A percentile compares a stretch with the other conserved stretches of the same genome.
phyloP scores from a whole-genome alignment of 1,140 invertebrate genomes.

The Eurosta solidaginis region DNA sequence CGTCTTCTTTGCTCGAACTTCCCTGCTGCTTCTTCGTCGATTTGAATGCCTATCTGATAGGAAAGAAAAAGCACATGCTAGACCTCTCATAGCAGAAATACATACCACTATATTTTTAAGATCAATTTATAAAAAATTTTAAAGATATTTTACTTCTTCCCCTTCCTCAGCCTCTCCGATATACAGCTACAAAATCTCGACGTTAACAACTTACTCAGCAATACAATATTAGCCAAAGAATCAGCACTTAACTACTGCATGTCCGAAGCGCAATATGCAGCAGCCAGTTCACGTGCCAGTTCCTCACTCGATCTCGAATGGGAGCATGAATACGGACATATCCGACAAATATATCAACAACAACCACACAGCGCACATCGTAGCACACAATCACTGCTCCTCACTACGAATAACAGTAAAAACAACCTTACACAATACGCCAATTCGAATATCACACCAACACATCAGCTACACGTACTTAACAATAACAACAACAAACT shows the following conservation, averaged over 20 bases:
- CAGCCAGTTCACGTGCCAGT: slow-evolving; percentile 47
- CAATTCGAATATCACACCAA: neutral
- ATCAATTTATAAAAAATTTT: neutral
- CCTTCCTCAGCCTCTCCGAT: slow-evolving; percentile 36
- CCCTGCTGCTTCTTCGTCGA: too few species aligned
- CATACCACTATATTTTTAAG: neutral
- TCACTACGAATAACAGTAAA: neutral
- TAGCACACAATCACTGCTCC: neutral
- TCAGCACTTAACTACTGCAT: slow-evolving; percentile 42
- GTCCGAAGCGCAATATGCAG: slow-evolving; percentile 37
- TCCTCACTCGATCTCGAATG: slow-evolving; percentile 56
- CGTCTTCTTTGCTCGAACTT: too few species aligned
- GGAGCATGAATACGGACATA: slow-evolving; percentile 52
- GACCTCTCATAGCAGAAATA: too few species aligned
- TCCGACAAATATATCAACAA: neutral
- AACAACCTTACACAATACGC: slow-evolving; percentile 22
- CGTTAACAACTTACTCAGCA: slow-evolving; percentile 47
- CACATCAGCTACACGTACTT: neutral
- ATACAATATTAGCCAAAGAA: slow-evolving; percentile 42
- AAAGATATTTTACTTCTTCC: neutral
- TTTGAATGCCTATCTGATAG: too few species aligned
- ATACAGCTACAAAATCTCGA: slow-evolving; percentile 55
- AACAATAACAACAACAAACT: neutral
- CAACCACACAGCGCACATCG: neutral
- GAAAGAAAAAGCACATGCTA: too few species aligned